A percentile compares a stretch with the other conserved stretches of the same genome.
Conservation (phyloP, 2,797 vertebrate species). For the Mycteria americana region DNA sequence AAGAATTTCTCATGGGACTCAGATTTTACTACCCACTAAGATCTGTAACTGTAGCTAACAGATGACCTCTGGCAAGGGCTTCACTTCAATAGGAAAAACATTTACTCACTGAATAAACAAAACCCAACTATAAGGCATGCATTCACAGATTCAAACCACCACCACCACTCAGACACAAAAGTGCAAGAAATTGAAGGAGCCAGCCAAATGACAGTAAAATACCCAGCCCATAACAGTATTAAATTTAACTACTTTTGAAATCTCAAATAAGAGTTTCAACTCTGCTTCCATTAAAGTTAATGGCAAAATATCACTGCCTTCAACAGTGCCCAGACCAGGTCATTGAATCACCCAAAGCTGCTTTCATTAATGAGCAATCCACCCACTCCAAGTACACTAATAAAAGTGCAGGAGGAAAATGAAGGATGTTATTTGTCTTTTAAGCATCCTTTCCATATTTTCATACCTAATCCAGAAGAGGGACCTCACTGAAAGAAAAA, state of each 20-base stretch:
- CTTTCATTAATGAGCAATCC: not conserved
- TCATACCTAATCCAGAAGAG: not conserved
- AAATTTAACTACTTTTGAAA: not conserved
- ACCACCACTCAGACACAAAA: not conserved
- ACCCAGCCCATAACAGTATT: not conserved
- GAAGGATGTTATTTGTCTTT: not conserved
- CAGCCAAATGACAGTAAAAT: not conserved
- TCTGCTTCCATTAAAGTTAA: not conserved
- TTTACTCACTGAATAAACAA: slow-evolving; percentile 47
- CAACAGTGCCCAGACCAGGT: not conserved
- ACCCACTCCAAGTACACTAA: not conserved
- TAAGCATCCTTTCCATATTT: not conserved
- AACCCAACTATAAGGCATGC: not conserved
- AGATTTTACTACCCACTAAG: not conserved
- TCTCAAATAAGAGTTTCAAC: not conserved
- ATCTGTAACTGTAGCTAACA: not conserved
- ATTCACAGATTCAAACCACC: not conserved
- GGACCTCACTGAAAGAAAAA: not conserved
- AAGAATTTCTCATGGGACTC: not conserved
- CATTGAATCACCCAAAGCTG: not conserved
- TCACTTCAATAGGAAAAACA: slow-evolving; percentile 7
- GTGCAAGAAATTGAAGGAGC: not conserved
- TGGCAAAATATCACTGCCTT: not conserved
- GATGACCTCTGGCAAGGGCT: slow-evolving; percentile 34
- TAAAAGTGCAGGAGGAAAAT: not conserved